Conservation (phyloP, 2,113 vertebrate genomes). For the Protomyctophum bolini region DNA sequence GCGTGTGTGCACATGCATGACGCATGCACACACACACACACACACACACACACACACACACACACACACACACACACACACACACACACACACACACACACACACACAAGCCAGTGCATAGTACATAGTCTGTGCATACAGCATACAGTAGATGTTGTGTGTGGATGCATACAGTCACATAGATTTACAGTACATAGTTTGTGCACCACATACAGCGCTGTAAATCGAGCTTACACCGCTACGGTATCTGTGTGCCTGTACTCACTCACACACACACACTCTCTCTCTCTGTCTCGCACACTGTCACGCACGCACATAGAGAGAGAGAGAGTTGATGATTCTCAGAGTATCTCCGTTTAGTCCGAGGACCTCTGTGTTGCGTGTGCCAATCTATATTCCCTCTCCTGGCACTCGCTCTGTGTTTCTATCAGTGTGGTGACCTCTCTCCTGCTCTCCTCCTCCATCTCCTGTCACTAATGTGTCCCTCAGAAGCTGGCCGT, state of each 20-base stretch:
- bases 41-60: conserved; percentile 19
- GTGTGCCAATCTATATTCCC: conserved; percentile 31
- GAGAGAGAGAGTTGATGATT: too few species aligned
- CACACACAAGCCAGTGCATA: conserved; percentile 32
- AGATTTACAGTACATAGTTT: background rate
- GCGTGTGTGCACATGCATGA: conserved; percentile 20
- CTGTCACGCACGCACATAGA: too few species aligned
- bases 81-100: conserved; percentile 45
- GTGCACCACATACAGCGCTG: too few species aligned
- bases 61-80: conserved; percentile 16
- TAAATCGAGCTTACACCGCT: too few species aligned
- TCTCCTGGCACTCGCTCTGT: conserved; percentile 38
- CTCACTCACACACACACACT: too few species aligned
- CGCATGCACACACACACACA: conserved; percentile 20
- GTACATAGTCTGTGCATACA: background rate
- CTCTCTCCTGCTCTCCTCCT: conserved; percentile 34
- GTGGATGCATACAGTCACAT: background rate
- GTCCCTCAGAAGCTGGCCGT: conserved; percentile 30
- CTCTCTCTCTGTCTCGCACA: too few species aligned
- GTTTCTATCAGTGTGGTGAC: conserved; percentile 52
- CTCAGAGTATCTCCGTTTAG: conserved; percentile 41
- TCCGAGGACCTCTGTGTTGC: conserved; percentile 27
- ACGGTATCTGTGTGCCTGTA: too few species aligned
- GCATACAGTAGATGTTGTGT: background rate
- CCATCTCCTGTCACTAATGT: conserved; percentile 40